Conservation (phyloP, 2,797 vertebrate species). For the Lacerta bilineata region DNA sequence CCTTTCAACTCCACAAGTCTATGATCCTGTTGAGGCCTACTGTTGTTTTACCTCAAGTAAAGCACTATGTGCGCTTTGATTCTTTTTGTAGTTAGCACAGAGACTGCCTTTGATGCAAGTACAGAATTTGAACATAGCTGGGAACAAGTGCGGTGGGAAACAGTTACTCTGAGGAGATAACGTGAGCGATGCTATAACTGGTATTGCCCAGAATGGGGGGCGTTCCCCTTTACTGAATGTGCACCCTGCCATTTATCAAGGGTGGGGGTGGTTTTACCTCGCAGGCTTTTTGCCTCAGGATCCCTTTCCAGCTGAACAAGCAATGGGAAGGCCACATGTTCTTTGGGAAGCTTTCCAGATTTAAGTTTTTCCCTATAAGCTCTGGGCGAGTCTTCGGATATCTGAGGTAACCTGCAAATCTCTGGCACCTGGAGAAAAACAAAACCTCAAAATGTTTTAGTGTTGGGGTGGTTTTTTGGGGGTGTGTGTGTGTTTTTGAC, state of each 20-base stretch:
- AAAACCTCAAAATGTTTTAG: constrained; percentile 37
- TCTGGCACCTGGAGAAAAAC: constrained; percentile 67
- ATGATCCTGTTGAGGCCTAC: not conserved
- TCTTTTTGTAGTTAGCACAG: constrained; percentile 29
- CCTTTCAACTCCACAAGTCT: too few species aligned
- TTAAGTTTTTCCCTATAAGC: constrained; percentile 59
- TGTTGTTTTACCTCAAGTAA: not conserved
- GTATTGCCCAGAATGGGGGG: constrained; percentile 22
- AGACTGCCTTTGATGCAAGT: constrained; percentile 23
- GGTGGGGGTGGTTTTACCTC: constrained; percentile 35
- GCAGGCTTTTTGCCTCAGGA: constrained; percentile 51
- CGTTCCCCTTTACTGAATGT: constrained; percentile 7
- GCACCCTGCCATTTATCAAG: not conserved
- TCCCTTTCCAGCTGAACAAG: constrained; percentile 65
- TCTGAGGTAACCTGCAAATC: constrained; percentile 69
- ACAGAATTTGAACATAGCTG: constrained; percentile 33
- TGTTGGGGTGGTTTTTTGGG: too few species aligned
- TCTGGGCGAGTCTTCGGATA: constrained; percentile 55
- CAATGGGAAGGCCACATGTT: constrained; percentile 66
- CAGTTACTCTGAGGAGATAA: constrained; percentile 41
- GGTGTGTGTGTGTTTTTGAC: not conserved
- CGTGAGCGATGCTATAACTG: constrained; percentile 36
- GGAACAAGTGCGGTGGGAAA: not conserved
- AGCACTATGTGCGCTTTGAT: not conserved
- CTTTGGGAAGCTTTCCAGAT: constrained; percentile 57